phyloP scores from a whole-genome alignment of 2,797 vertebrate genomes.

The Rhabdophis nuchalis region DNA sequence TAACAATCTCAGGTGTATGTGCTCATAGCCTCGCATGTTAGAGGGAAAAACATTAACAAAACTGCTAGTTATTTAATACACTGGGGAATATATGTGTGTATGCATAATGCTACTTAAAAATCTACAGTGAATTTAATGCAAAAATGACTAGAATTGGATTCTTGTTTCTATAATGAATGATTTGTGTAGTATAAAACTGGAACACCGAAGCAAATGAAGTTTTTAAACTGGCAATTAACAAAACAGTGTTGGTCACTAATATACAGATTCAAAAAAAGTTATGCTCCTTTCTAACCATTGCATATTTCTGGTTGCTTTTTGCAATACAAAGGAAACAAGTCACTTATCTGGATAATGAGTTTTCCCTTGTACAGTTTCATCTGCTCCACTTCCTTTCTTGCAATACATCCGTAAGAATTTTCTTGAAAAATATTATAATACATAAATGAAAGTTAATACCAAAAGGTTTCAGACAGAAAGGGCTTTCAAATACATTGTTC shows the following conservation, averaged over 20 bases:
- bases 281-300: conserved; percentile 11
- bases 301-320: neutral
- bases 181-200: neutral
- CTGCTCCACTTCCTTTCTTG: neutral
- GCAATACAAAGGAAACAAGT: neutral
- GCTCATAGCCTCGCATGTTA: neutral
- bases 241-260: neutral
- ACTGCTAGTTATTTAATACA: conserved; percentile 29
- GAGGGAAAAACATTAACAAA: neutral
- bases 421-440: neutral
- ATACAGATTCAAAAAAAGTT: neutral
- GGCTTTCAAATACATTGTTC: neutral
- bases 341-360: neutral
- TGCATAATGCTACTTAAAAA: conserved; percentile 42
- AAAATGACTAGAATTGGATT: neutral
- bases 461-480: neutral
- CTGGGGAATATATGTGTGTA: neutral
- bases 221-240: conserved; percentile 15
- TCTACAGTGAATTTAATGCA: neutral
- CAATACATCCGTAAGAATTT: neutral
- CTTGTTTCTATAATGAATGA: conserved; percentile 12
- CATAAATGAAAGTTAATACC: neutral
- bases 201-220: neutral
- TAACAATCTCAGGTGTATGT: neutral
- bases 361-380: neutral